Evolutionary conservation across 1,140 invertebrate species (phyloP), one percentile per base, ranked within the genome.

Genomic region (Drosophila erecta): DNA sequence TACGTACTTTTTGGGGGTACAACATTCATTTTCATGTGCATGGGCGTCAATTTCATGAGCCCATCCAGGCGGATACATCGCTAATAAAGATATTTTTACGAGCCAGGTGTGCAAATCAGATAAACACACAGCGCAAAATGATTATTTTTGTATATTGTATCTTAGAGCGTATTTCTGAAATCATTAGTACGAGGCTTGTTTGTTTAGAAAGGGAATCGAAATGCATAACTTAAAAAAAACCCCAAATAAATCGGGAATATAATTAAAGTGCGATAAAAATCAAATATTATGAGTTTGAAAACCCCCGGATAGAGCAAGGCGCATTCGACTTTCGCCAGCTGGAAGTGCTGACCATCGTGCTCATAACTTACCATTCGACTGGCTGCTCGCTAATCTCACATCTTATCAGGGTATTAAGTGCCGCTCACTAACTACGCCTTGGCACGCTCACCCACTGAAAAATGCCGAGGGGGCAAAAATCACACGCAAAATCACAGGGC

Each of bases 371-470:
- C 57, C 75, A 69, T 72, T 79, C 46, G 54, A 54, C 51, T 64
- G 67, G 64, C 49, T 69, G 27, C 50, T 65, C 58, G 64, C 54
- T 86, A 86, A 86, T 86, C 83, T 65, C 38, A 72, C 75, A 86
- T 89, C 83, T 86, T 86, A 86, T 86, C 83, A 79, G 66, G 47
- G 84, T 72, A 87, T 86, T 87, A 86, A 86, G 83, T 81, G 79
- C 53, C 54, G 70, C 60, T 53, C 55, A 56, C 56, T 87, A 86
- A 86, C 81, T 81, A 76, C 77, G 50, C 50, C 58, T 74, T 65
- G 75, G 75, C 81, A 86, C 81, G 81, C 81, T 85, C 81, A 81
- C 51, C 44, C 44, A 30, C 49, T 61, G 40, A 51, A 61, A 75
- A 75, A 75, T 58, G 27, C 40, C 27, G 47, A 12, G 72, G 14